Evolutionary conservation across 35 echinoderm and acorn worm genomes (phyloP).

Genomic region (Eucidaris tribuloides): DNA sequence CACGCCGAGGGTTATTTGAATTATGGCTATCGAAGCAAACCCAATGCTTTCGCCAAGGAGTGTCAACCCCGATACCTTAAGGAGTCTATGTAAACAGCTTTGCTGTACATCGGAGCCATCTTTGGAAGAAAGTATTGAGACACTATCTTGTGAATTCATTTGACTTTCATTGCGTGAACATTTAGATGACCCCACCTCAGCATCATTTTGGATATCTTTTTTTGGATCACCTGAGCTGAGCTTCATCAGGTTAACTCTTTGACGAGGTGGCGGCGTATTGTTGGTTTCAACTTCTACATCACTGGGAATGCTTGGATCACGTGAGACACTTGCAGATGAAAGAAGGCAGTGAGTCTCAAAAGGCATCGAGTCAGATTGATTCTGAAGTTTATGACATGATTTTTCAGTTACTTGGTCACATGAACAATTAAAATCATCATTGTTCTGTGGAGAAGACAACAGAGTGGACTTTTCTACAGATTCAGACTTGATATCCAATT

Average conservation of each 20-base stretch:
- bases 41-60: conserved; percentile 14
- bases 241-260: too few relatives aligned
- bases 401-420: neutral
- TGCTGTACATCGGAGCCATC: neutral
- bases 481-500: too few relatives aligned
- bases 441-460: too few relatives aligned
- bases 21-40: neutral
- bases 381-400: too few relatives aligned
- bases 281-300: too few relatives aligned
- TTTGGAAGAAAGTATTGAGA: neutral
- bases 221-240: neutral
- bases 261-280: too few relatives aligned
- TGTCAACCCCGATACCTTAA: neutral
- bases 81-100: neutral
- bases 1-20: neutral
- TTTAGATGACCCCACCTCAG: neutral
- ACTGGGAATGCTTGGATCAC: too few relatives aligned
- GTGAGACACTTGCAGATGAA: too few relatives aligned
- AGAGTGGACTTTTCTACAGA: too few relatives aligned
- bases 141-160: neutral
- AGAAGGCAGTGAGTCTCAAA: too few relatives aligned
- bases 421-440: neutral
- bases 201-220: neutral
- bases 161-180: neutral
- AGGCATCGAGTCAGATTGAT: too few relatives aligned